phyloP scores from a whole-genome alignment of 92 coral and sea anemone species.

The Epizoanthus rinbou region DNA sequence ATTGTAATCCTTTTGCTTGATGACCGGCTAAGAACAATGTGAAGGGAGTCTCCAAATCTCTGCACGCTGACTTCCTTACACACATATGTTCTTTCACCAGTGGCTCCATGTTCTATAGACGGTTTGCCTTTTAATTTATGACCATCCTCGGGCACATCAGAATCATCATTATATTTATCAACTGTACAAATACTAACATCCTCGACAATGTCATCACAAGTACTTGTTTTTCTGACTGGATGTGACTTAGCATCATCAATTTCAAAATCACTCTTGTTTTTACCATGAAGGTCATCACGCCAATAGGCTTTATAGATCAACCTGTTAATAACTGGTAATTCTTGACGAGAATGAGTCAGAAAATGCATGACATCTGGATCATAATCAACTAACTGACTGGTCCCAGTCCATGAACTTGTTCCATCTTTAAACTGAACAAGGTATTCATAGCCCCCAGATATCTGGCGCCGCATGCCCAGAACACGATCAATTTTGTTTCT shows the following conservation, averaged over 20 bases:
- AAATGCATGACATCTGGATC: constrained; percentile 78
- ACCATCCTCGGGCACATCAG: constrained; percentile 23
- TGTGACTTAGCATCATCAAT: constrained; percentile 22
- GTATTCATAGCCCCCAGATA: constrained; percentile 78
- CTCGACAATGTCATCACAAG: constrained; percentile 1
- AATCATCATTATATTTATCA: neutral
- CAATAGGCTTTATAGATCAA: constrained; percentile 87
- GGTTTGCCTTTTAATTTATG: constrained; percentile 19
- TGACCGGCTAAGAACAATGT: constrained; percentile 75
- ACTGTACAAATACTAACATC: neutral
- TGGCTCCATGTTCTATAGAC: constrained; percentile 31
- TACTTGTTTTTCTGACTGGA: constrained; percentile 9
- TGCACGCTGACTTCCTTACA: constrained; percentile 88
- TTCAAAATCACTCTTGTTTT: constrained; percentile 48
- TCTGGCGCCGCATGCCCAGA: constrained; percentile 86
- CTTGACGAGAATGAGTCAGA: constrained; percentile 84
- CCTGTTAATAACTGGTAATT: constrained; percentile 76
- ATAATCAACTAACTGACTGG: constrained; percentile 82
- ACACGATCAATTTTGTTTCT: constrained; percentile 87
- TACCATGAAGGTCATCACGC: constrained; percentile 72
- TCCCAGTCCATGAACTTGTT: constrained; percentile 94
- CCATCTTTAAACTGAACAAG: constrained; percentile 98
- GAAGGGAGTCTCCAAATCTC: constrained; percentile 68
- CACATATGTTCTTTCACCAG: constrained; percentile 48
- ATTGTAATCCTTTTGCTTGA: constrained; percentile 85